These are phyloP conservation scores for Aspidapion aeneum DNA, from an alignment of 2,888 invertebrate species.

Conservation along the genomic window DNA sequence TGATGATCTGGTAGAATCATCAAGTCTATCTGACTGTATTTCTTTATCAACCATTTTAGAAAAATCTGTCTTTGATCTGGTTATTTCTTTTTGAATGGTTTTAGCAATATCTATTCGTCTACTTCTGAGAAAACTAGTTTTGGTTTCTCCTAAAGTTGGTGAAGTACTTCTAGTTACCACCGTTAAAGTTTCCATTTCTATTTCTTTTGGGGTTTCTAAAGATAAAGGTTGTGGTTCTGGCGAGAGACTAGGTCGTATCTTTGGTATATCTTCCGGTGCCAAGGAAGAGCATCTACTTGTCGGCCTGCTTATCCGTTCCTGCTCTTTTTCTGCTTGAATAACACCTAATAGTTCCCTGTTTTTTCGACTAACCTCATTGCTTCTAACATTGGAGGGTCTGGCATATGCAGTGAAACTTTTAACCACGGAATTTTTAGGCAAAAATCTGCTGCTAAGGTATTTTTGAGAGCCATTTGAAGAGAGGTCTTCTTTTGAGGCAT, in stretches of 20 bases:
- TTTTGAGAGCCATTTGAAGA: slow-evolving; percentile 38
- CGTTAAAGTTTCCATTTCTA: slow-evolving; percentile 52
- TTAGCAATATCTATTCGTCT: slow-evolving; percentile 71
- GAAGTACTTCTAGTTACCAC: slow-evolving; percentile 76
- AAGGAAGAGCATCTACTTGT: slow-evolving; percentile 42
- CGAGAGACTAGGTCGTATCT: slow-evolving; percentile 11
- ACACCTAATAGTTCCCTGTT: slow-evolving; percentile 45
- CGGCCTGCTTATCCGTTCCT: slow-evolving; percentile 38
- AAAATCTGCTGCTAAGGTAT: slow-evolving; percentile 47
- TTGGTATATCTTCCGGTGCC: slow-evolving; percentile 33
- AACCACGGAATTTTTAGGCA: slow-evolving; percentile 47
- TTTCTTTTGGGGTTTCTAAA: slow-evolving; percentile 31
- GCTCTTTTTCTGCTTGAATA: slow-evolving; percentile 42
- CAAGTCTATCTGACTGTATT: slow-evolving; percentile 69
- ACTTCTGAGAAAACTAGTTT: slow-evolving; percentile 55
- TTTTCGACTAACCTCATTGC: slow-evolving; percentile 44
- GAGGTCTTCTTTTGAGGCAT: slow-evolving; percentile 42
- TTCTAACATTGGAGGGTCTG: slow-evolving; percentile 39
- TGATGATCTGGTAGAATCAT: slow-evolving; percentile 64
- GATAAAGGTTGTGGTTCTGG: slow-evolving; percentile 27
- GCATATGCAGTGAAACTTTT: slow-evolving; percentile 46
- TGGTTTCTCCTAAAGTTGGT: slow-evolving; percentile 61
- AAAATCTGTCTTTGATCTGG: slow-evolving; percentile 54
- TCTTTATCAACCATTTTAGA: slow-evolving; percentile 62
- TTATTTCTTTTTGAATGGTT: slow-evolving; percentile 67